Conservation (phyloP, 2,797 vertebrate genomes). For the Microctenopoma steveboyesi region DNA sequence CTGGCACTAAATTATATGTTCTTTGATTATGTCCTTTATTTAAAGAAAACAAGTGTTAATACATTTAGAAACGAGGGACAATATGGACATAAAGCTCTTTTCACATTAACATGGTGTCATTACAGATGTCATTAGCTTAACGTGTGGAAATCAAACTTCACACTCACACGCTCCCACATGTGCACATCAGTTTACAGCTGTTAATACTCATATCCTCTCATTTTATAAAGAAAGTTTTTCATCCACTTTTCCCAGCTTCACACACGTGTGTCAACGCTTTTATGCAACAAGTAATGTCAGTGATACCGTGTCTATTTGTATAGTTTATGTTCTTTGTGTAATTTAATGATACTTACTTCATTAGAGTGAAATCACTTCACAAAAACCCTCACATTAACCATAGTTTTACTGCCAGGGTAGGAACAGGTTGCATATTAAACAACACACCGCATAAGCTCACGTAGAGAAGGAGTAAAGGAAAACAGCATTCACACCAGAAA, state of each 20-base stretch:
- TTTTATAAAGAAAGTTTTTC: not conserved
- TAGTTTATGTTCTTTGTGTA: not conserved
- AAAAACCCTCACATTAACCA: not conserved
- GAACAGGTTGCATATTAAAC: conserved; percentile 40
- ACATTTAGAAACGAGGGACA: not conserved
- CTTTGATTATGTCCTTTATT: conserved; percentile 49
- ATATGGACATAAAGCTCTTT: conserved; percentile 32
- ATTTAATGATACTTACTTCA: not conserved
- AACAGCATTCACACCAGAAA: not conserved
- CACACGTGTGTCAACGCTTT: conserved; percentile 1
- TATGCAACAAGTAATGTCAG: not conserved
- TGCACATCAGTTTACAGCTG: conserved; percentile 10
- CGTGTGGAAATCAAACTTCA: conserved; percentile 13
- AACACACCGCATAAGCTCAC: conserved; percentile 29
- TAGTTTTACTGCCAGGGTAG: conserved; percentile 20
- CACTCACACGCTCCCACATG: conserved; percentile 4
- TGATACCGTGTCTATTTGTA: conserved; percentile 10
- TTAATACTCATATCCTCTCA: conserved; percentile 19
- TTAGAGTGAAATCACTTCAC: too few relatives aligned
- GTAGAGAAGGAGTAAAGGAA: conserved; percentile 14
- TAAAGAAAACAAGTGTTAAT: conserved; percentile 31
- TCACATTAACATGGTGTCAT: conserved; percentile 52
- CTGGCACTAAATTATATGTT: not conserved
- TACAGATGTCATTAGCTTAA: conserved; percentile 37
- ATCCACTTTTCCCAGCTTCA: conserved; percentile 17